phyloP scores from a whole-genome alignment of 2,888 invertebrate species.

The Leuctra nigra region DNA sequence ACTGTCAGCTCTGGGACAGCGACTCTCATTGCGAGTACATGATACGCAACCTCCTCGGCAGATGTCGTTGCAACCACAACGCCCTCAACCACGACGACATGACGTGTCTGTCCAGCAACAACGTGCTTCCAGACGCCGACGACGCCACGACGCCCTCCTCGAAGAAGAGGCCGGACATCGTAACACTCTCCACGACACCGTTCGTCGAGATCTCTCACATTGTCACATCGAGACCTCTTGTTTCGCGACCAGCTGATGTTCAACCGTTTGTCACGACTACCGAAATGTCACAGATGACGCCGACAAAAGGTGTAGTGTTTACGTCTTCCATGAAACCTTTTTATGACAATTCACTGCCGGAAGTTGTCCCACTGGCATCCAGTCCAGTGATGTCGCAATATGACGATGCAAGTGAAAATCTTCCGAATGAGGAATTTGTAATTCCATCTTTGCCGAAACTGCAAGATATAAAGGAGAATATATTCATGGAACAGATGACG shows the following conservation, averaged over 20 bases:
- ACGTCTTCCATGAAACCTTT: slow-evolving; percentile 3
- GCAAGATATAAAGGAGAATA: neutral
- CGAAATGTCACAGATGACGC: neutral
- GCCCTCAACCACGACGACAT: slow-evolving; percentile 51
- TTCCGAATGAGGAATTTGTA: neutral
- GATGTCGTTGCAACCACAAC: slow-evolving; percentile 74
- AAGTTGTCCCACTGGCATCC: slow-evolving; percentile 35
- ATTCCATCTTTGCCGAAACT: neutral
- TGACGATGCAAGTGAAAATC: too few species aligned
- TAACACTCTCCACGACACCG: neutral
- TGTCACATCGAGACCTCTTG: neutral
- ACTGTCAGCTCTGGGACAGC: slow-evolving; percentile 76
- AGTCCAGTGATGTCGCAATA: neutral
- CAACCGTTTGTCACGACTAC: too few species aligned
- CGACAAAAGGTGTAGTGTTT: neutral
- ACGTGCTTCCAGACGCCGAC: neutral
- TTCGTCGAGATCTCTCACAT: neutral
- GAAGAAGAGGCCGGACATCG: too few species aligned
- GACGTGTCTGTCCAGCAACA: slow-evolving; percentile 33
- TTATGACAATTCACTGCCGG: slow-evolving; percentile 37
- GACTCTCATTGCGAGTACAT: slow-evolving; percentile 84
- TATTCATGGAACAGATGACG: neutral
- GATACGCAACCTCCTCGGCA: slow-evolving; percentile 82
- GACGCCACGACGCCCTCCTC: neutral
- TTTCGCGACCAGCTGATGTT: too few species aligned